Percentiles rank a stretch among this genome's conserved stretches.
Evolutionary conservation across 2,113 vertebrate species (phyloP).

Genomic region (Anguilla japonica): DNA sequence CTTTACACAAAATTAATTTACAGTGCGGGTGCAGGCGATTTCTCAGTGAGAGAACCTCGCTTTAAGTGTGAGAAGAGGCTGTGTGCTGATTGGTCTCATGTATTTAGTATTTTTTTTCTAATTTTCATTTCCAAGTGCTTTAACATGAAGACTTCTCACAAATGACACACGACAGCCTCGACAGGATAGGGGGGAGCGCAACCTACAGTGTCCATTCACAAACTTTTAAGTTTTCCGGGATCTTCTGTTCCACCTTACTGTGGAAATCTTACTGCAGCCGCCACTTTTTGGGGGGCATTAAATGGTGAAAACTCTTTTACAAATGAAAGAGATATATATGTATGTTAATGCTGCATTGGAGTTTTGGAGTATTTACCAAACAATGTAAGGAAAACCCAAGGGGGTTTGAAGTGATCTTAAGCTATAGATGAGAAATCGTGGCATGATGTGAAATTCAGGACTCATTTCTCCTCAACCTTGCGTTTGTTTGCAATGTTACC

Average conservation of each 20-base stretch:
- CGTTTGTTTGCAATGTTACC: not conserved
- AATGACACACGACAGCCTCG: not conserved
- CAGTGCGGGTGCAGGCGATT: not conserved
- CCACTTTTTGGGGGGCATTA: constrained; percentile 11
- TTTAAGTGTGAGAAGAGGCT: not conserved
- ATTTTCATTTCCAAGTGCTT: not conserved
- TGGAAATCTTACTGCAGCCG: constrained; percentile 7
- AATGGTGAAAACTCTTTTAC: constrained; percentile 11
- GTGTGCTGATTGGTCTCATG: not conserved
- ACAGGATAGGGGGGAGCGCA: not conserved
- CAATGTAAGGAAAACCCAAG: not conserved
- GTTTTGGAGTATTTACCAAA: not conserved
- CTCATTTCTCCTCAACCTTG: not conserved
- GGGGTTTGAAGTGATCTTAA: not conserved
- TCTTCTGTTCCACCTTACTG: not conserved
- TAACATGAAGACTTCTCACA: not conserved
- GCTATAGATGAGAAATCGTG: not conserved
- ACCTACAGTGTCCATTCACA: not conserved
- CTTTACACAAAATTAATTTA: constrained; percentile 14
- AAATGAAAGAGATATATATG: not conserved
- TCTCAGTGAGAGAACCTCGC: not conserved
- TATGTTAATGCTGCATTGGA: constrained; percentile 11
- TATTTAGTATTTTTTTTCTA: constrained; percentile 1
- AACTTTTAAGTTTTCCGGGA: constrained; percentile 1
- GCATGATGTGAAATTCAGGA: not conserved